Conservation (phyloP, 1,140 invertebrate genomes). For the Scaptomyza graminum region DNA sequence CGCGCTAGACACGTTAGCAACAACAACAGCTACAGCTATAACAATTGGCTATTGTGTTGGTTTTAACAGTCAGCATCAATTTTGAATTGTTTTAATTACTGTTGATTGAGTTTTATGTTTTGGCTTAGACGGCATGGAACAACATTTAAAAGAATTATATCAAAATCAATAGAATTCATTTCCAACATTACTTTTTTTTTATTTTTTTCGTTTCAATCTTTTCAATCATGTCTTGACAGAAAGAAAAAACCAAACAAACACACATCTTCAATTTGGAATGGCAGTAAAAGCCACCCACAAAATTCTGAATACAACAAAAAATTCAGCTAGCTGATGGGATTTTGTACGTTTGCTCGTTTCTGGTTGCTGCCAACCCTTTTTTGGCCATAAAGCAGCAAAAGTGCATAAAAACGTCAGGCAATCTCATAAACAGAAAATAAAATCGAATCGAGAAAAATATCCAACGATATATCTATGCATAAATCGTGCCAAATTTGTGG, state of each 20-base stretch:
- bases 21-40: not conserved
- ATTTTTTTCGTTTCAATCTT: not conserved
- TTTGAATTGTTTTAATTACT: constrained; percentile 71
- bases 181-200: too few species aligned
- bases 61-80: constrained; percentile 43
- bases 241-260: not conserved
- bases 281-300: not conserved
- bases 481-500: constrained; percentile 40
- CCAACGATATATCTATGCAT: constrained; percentile 52
- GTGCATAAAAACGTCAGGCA: constrained; percentile 74
- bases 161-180: too few species aligned
- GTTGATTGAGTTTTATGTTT: constrained; percentile 64
- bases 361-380: constrained; percentile 34
- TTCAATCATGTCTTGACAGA: not conserved
- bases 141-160: too few species aligned
- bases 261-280: not conserved
- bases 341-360: constrained; percentile 1
- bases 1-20: constrained; percentile 10
- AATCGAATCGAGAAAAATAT: constrained; percentile 47
- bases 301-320: not conserved
- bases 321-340: not conserved
- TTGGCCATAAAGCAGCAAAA: constrained; percentile 49
- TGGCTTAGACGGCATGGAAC: constrained; percentile 11
- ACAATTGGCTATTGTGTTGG: constrained; percentile 65
- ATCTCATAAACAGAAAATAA: constrained; percentile 77